phyloP scores from a whole-genome alignment of 2,888 invertebrate species.

The Drosophila incognita region DNA sequence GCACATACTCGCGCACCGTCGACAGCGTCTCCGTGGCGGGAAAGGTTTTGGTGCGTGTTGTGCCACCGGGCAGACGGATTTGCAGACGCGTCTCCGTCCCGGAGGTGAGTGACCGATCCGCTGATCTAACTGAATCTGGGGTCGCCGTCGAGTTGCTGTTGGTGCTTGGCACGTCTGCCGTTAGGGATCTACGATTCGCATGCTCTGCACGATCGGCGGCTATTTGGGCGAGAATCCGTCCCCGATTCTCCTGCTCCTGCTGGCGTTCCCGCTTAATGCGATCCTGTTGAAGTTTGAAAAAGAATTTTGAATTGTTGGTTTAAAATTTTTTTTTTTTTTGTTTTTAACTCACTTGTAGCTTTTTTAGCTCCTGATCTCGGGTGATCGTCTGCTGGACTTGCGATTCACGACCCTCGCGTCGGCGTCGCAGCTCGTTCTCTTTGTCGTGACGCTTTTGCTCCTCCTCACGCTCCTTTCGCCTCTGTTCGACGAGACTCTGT shows the following conservation, averaged over 20 bases:
- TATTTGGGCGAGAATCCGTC: conserved; percentile 94
- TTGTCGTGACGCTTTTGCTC: conserved; percentile 92
- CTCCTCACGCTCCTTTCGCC: conserved; percentile 93
- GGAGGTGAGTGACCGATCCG: conserved; percentile 62
- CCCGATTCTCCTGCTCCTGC: conserved; percentile 93
- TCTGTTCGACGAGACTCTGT: conserved; percentile 85
- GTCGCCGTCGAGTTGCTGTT: conserved; percentile 70
- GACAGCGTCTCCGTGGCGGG: conserved; percentile 94
- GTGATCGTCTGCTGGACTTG: conserved; percentile 85
- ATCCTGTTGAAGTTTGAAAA: conserved; percentile 86
- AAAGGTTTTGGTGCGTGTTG: conserved; percentile 90
- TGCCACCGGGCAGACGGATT: conserved; percentile 92
- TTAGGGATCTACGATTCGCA: conserved; percentile 89
- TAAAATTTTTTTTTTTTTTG: neutral
- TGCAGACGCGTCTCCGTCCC: conserved; percentile 88
- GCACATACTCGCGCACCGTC: conserved; percentile 94
- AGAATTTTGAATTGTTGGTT: neutral
- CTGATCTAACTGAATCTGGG: conserved; percentile 59
- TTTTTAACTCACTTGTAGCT: conserved; percentile 60
- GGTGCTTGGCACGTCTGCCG: conserved; percentile 25
- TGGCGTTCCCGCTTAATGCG: conserved; percentile 92
- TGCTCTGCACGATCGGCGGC: conserved; percentile 92
- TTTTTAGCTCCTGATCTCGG: conserved; percentile 82
- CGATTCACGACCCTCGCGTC: conserved; percentile 90
- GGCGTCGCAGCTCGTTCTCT: conserved; percentile 89